Base-by-base conservation (phyloP, 2,113 vertebrate species). In the Tyto alba region DNA sequence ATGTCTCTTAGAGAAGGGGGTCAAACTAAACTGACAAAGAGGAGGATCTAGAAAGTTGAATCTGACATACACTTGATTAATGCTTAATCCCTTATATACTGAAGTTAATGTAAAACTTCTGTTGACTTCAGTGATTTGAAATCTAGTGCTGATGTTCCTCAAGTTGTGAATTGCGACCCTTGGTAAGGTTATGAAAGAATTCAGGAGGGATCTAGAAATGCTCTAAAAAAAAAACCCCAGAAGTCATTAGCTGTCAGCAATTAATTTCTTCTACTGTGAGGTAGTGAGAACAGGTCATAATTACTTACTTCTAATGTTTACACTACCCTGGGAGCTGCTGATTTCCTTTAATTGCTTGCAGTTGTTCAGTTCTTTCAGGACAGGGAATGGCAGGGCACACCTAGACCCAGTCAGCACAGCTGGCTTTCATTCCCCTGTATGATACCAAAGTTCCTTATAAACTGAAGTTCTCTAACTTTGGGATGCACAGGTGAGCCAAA, bases 261-360 rank as follows among this genome's bases (percentile, higher is more conserved):
- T 71, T 77, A 0, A 7, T 75, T 75, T 75, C n/a, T 79, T 45
- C 16, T 48, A 0, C 2, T 3, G 26, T 3, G 1, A 45, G 15
- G 8, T 26, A 32, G 16, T 56, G 57, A 52, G 48, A 73, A 34
- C 30, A 76, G 40, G 18, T 43, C 26, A 14, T 60, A 34, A 20
- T 53, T 60, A 34, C 6, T 82, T 43, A 18, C 19, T 76, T 62
- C 38, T 80, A 0, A 57, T 56, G 45, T 53, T 84, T 27, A 20
- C 1, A 3, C 40, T 72, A 3, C 19, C 6, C 34, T 30, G 22
- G 29, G 29, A 17, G 26, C 47, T 88, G 48, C 57, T 55, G n/a
- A 23, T 80, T 52, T 77, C 45, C 9, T 80, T 80, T 38, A 52
- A 26, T n/a, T 86, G 43, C 62, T 80, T 1, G 1, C 45, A 74